These are phyloP conservation scores for Mechanitis mazaeus DNA, from an alignment of 2,888 invertebrate species.

Conservation along the genomic window DNA sequence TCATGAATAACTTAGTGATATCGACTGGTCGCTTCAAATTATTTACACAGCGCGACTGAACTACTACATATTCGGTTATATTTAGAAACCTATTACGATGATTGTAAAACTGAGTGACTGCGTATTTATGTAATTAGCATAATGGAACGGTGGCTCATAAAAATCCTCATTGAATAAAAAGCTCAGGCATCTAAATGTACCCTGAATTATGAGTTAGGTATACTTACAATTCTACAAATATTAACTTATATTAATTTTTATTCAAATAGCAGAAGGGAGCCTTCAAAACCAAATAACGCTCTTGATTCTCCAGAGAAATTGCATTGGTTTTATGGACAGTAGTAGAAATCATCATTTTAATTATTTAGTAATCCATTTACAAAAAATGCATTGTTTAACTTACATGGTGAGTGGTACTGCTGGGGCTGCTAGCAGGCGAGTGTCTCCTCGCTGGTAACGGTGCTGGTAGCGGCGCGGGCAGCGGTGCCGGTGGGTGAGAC, in stretches of 20 bases:
- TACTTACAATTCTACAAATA: too few species aligned
- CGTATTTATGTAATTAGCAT: not conserved
- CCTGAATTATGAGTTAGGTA: too few species aligned
- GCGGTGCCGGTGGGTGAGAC: constrained; percentile 64
- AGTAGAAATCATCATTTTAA: too few species aligned
- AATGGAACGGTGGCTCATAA: not conserved
- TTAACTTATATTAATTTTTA: too few species aligned
- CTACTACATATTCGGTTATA: constrained; percentile 48
- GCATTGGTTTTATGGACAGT: too few species aligned
- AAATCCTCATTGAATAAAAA: constrained; percentile 5
- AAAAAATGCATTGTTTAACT: constrained; percentile 30
- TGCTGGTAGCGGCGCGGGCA: constrained; percentile 67
- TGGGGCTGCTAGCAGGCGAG: constrained; percentile 86
- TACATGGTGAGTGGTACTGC: constrained; percentile 86
- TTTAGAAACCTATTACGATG: constrained; percentile 37
- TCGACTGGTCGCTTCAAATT: constrained; percentile 69
- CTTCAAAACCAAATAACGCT: too few species aligned
- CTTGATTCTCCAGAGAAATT: too few species aligned
- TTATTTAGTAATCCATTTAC: not conserved
- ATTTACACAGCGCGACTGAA: constrained; percentile 56
- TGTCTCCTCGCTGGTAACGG: constrained; percentile 71
- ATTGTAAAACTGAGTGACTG: constrained; percentile 9
- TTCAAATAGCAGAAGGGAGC: too few species aligned
- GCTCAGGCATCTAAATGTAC: not conserved
- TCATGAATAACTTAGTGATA: constrained; percentile 73